phyloP scores from a whole-genome alignment of 1,140 invertebrate genomes.

The Druon quercuslanigerum region DNA sequence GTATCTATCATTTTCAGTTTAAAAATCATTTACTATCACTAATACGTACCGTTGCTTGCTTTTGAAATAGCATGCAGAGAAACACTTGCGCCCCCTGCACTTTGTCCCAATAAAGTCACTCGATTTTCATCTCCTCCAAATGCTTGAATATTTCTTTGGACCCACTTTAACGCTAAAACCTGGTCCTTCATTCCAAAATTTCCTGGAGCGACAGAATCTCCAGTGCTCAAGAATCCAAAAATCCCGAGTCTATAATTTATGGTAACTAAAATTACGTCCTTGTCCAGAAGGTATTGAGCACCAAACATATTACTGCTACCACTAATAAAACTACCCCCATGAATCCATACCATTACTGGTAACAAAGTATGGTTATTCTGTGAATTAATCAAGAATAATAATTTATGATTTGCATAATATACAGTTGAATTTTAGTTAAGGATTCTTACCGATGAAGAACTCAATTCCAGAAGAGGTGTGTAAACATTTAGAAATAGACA shows the following conservation, averaged over 20 bases:
- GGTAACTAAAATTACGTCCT: constrained; percentile 74
- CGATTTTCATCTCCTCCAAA: constrained; percentile 73
- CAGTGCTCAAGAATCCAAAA: constrained; percentile 69
- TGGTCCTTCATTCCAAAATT: constrained; percentile 77
- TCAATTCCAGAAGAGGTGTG: not conserved
- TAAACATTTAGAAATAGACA: constrained; percentile 16
- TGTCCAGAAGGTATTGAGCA: constrained; percentile 68
- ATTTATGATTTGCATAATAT: too few relatives aligned
- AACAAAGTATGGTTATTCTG: not conserved
- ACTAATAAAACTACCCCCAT: constrained; percentile 72
- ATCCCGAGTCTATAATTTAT: constrained; percentile 76
- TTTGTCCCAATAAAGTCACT: constrained; percentile 67
- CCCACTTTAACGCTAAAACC: constrained; percentile 69
- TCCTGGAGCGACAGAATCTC: constrained; percentile 65
- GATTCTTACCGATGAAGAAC: not conserved
- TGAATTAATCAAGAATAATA: not conserved
- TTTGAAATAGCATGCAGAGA: not conserved
- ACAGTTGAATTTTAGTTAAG: too few relatives aligned
- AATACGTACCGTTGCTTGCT: not conserved
- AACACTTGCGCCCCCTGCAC: constrained; percentile 42
- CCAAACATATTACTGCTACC: constrained; percentile 47
- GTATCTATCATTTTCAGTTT: too few relatives aligned
- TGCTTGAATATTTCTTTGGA: constrained; percentile 56
- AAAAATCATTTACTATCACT: too few relatives aligned
- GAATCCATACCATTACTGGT: constrained; percentile 64